These are phyloP conservation scores for Diloba caeruleocephala DNA, from an alignment of 2,888 invertebrate species.

Conservation along the genomic window DNA sequence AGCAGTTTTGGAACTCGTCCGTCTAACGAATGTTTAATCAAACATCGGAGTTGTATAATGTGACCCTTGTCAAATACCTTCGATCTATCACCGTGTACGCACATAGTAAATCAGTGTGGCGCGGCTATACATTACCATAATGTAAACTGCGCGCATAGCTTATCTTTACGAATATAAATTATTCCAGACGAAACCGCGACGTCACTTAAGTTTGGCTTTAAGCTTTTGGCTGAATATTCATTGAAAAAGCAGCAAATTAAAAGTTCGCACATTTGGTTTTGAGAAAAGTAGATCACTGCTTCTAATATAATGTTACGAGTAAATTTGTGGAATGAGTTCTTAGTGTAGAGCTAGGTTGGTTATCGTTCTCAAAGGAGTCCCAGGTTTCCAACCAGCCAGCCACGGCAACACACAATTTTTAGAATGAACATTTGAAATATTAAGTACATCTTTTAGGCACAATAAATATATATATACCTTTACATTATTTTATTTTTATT, in stretches of 20 bases:
- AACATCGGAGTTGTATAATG: conserved; percentile 49
- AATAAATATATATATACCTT: too few species aligned
- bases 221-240: conserved; percentile 43
- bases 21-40: conserved; percentile 40
- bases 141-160: conserved; percentile 50
- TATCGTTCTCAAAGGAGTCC: too few species aligned
- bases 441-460: too few species aligned
- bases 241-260: conserved; percentile 28
- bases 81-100: conserved; percentile 58
- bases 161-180: conserved; percentile 52
- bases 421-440: too few species aligned
- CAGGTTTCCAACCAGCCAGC: too few species aligned
- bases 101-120: conserved; percentile 31
- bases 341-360: too few species aligned
- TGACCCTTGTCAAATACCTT: conserved; percentile 68
- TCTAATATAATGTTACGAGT: conserved; percentile 7
- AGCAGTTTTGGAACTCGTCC: conserved; percentile 42
- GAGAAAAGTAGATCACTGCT: conserved; percentile 7
- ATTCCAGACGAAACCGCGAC: conserved; percentile 51
- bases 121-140: conserved; percentile 45
- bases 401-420: too few species aligned
- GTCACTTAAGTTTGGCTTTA: conserved; percentile 55
- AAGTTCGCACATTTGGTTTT: conserved; percentile 7
- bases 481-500: too few species aligned
- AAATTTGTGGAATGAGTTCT: conserved; percentile 4